A percentile compares a stretch with the other conserved stretches of the same genome.
Evolutionary conservation across 2,113 vertebrate genomes (phyloP).

Genomic region (Tursiops truncatus): DNA sequence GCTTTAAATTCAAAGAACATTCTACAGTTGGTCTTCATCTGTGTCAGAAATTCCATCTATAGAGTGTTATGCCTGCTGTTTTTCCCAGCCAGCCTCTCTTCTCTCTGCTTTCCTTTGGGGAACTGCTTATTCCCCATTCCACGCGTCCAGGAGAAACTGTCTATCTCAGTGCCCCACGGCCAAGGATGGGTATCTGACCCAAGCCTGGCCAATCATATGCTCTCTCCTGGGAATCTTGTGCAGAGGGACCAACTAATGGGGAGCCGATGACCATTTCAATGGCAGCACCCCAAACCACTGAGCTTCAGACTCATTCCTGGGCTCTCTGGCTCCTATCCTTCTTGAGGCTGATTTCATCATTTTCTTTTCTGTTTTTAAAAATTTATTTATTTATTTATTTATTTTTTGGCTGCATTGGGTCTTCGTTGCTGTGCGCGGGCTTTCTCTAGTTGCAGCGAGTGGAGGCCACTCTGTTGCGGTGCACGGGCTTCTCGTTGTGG

Average conservation of each 20-base stretch:
- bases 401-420: no score
- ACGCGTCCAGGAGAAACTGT: background rate
- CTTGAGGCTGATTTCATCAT: background rate
- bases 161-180: background rate
- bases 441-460: no score
- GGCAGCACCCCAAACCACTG: background rate
- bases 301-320: background rate
- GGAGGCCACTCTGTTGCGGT: no score
- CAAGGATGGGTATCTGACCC: background rate
- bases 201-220: background rate
- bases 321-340: background rate
- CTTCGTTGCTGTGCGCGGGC: rapidly evolving
- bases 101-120: background rate
- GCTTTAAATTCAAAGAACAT: background rate
- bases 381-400: no score
- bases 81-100: background rate
- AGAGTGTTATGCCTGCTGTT: background rate
- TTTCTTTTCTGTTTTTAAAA: background rate
- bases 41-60: background rate
- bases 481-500: no score
- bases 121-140: background rate
- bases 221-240: background rate
- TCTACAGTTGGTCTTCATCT: background rate
- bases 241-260: background rate
- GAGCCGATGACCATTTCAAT: background rate